Evolutionary conservation across 2,113 vertebrate species (phyloP).

Genomic region (Campylomormyrus numenius): DNA sequence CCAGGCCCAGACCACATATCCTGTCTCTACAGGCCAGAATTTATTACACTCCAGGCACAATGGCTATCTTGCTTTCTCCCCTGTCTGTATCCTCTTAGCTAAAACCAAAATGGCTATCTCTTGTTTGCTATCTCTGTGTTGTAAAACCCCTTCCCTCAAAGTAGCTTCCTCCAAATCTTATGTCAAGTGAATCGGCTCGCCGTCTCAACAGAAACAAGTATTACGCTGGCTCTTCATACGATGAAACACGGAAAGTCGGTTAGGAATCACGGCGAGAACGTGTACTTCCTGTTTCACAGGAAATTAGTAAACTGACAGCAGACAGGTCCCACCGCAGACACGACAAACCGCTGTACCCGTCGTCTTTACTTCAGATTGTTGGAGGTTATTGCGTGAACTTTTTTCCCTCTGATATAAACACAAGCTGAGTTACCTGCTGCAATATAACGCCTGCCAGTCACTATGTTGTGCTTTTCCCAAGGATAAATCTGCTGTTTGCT

Average conservation of each 20-base stretch:
- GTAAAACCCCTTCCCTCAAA: not conserved
- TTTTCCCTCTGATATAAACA: not conserved
- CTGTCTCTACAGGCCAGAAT: not conserved
- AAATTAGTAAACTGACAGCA: not conserved
- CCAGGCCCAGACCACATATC: not conserved
- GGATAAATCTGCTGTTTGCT: conserved; percentile 2
- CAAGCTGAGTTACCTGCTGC: not conserved
- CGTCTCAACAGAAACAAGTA: not conserved
- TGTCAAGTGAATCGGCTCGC: not conserved
- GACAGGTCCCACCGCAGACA: not conserved
- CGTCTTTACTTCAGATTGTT: not conserved
- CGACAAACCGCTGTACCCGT: not conserved
- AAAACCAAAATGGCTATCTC: not conserved
- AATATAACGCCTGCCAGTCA: conserved; percentile 1
- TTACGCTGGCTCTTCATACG: not conserved
- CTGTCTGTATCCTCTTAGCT: not conserved
- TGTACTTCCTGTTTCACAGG: conserved; percentile 3
- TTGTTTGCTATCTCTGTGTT: not conserved
- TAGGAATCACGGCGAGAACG: not conserved
- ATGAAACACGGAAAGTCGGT: not conserved
- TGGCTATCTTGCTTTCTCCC: not conserved
- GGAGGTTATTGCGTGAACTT: not conserved
- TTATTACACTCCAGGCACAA: not conserved
- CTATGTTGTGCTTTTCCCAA: not conserved
- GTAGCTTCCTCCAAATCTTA: not conserved